A percentile compares a stretch with the other conserved stretches of the same genome.
These are phyloP conservation scores for Plagiodera versicolora DNA, from an alignment of 2,888 invertebrate genomes.

Conservation along the genomic window DNA sequence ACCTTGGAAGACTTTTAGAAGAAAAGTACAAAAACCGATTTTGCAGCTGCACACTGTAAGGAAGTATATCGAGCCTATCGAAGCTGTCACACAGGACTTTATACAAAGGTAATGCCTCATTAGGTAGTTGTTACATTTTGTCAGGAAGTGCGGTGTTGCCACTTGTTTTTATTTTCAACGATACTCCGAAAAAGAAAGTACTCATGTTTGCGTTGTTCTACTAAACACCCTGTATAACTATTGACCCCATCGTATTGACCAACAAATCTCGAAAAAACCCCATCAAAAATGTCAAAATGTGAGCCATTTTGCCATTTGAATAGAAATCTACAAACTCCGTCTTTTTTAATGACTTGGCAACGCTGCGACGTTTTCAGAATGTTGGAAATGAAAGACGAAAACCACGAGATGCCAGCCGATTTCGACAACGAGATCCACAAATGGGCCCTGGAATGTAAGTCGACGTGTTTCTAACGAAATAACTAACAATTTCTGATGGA, in stretches of 20 bases:
- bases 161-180: too few relatives aligned
- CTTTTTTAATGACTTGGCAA: too few relatives aligned
- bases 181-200: too few relatives aligned
- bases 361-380: constrained; percentile 62
- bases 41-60: constrained; percentile 73
- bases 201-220: too few relatives aligned
- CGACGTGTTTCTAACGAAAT: background rate
- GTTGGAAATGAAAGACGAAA: constrained; percentile 58
- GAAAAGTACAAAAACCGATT: constrained; percentile 77
- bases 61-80: constrained; percentile 70
- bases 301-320: too few relatives aligned
- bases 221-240: too few relatives aligned
- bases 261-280: too few relatives aligned
- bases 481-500: background rate
- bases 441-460: background rate
- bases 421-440: constrained; percentile 66
- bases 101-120: constrained; percentile 63
- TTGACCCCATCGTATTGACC: too few relatives aligned
- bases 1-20: constrained; percentile 76
- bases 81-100: constrained; percentile 71
- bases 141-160: too few relatives aligned
- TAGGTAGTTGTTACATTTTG: too few relatives aligned
- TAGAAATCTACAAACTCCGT: too few relatives aligned
- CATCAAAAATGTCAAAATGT: too few relatives aligned
- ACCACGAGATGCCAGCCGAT: constrained; percentile 65